Base-by-base conservation (phyloP, 2,113 vertebrate genomes). In the Tretioscincus oriximinensis region DNA sequence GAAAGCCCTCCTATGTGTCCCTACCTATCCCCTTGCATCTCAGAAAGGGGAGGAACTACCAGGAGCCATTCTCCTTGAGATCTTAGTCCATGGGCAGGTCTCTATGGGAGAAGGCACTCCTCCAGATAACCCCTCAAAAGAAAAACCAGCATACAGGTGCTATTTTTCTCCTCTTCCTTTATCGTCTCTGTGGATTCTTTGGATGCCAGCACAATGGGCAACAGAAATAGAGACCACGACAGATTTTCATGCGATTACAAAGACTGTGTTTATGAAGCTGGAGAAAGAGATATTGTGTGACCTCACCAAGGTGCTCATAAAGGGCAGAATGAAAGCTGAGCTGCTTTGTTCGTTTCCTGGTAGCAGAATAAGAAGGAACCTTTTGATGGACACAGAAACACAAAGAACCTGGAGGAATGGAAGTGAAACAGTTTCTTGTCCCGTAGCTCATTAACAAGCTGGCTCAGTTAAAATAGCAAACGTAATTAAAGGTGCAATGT, bases 251-350 rank as follows among this genome's bases (percentile, higher is more conserved):
- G 75, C 29, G 41, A 71, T 66, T 41, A 65, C 74, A 77, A 77
- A 83, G 75, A 54, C 29, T 7, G 8, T 28, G 28, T 54, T 83
- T 83, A 77, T 65, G 54, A 65, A 73, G 67, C 60, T 9, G 41
- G 81, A 16, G 58, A 77, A 82, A 71, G 21, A 47, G 28, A 82
- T 12, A 47, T 29, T 28, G 9, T 6, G 63, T 64, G 24, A 66
- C 41, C 24, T 71, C 45, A 51, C 16, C 14, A 67, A 83, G 81
- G 75, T 77, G 60, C 65, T 77, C 72, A 72, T 73, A 65, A 73
- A 76, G 63, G 63, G 24, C 10, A 54, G 24, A 66, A 60, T 26
- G 69, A 73, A 77, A 78, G 51, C n/a, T 77, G 6, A 26, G 67
- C 61, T 20, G 26, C 20, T 0, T 80, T 60, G 54, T 69, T 26